These are phyloP conservation scores for Hesperia comma DNA, from an alignment of 2,888 invertebrate species.

Conservation along the genomic window DNA sequence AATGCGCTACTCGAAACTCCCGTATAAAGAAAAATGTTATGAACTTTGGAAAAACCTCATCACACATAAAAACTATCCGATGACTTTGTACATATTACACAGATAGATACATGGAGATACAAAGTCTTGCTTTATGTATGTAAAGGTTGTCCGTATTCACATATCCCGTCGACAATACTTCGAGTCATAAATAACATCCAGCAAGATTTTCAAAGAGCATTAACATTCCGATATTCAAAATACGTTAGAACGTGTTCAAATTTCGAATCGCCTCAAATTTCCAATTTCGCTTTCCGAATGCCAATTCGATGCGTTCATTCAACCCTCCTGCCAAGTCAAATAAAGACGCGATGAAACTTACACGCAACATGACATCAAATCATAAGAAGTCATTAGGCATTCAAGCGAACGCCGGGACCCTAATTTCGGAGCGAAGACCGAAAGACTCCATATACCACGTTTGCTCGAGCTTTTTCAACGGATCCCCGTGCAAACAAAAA, in stretches of 20 bases:
- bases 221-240: slow-evolving; percentile 37
- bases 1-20: too few species aligned
- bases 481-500: slow-evolving; percentile 44
- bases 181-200: slow-evolving; percentile 23
- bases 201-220: slow-evolving; percentile 20
- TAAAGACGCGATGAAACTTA: slow-evolving; percentile 62
- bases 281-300: slow-evolving; percentile 50
- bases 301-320: slow-evolving; percentile 50
- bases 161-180: slow-evolving; percentile 2
- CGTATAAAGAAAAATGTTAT: too few species aligned
- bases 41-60: too few species aligned
- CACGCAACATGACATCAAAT: slow-evolving; percentile 79
- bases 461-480: slow-evolving; percentile 63
- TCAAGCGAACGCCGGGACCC: slow-evolving; percentile 68
- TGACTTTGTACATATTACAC: too few species aligned
- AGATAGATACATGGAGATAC: too few species aligned
- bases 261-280: slow-evolving; percentile 49
- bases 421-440: slow-evolving; percentile 68
- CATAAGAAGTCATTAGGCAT: slow-evolving; percentile 82
- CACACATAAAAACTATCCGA: too few species aligned
- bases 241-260: slow-evolving; percentile 46
- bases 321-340: slow-evolving; percentile 66
- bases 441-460: slow-evolving; percentile 71
- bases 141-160: background rate
- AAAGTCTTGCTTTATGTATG: too few species aligned